A percentile compares a stretch with the other conserved stretches of the same genome.
Conservation (phyloP, 2,888 invertebrate species). For the Schizotus pectinicornis region DNA sequence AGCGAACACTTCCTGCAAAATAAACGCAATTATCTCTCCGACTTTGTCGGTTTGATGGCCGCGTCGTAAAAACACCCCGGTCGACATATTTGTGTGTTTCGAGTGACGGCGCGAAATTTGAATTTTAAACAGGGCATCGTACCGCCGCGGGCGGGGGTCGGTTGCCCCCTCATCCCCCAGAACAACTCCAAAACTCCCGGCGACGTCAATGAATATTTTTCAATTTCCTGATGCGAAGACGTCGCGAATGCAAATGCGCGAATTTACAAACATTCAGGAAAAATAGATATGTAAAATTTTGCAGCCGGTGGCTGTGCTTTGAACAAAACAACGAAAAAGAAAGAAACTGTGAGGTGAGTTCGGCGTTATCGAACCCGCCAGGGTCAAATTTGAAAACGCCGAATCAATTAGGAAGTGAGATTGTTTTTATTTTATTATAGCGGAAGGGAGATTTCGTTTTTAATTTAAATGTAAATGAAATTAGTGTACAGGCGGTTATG, state of each 20-base stretch:
- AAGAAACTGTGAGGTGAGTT: not conserved
- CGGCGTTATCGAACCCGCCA: not conserved
- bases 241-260: constrained; percentile 16
- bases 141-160: not conserved
- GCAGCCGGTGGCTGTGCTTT: not conserved
- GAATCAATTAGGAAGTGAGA: not conserved
- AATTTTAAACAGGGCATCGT: constrained; percentile 5
- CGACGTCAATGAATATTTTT: constrained; percentile 22
- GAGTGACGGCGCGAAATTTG: constrained; percentile 10
- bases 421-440: not conserved
- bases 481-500: constrained; percentile 5
- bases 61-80: too few species aligned
- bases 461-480: constrained; percentile 14
- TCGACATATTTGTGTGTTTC: not conserved
- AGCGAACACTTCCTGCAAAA: too few species aligned
- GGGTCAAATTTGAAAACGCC: constrained; percentile 4
- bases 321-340: not conserved
- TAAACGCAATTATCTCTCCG: too few species aligned
- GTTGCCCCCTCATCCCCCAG: not conserved
- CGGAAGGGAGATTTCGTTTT: not conserved
- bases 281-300: constrained; percentile 19
- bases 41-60: too few species aligned
- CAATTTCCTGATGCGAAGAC: constrained; percentile 16
- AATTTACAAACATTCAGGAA: constrained; percentile 24
- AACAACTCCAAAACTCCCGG: constrained; percentile 4